Base-by-base conservation (phyloP, 1,140 invertebrate genomes). In the Pseudomyrmex flavicornis region DNA sequence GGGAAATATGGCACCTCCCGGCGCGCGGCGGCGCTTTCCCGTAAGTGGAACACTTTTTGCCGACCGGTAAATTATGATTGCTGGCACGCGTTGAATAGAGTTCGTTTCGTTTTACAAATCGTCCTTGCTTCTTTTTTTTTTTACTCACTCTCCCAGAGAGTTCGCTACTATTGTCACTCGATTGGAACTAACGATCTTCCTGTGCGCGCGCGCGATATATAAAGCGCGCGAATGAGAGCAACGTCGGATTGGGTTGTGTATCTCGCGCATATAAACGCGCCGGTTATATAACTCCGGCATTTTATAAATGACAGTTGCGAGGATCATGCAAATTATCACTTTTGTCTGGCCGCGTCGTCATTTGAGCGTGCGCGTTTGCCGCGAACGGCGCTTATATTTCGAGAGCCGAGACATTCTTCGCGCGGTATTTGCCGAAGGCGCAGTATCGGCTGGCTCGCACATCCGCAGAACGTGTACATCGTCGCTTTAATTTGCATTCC, bases 401-500 rank as follows among this genome's bases (percentile, higher is more conserved):
- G 17, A 17, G 17, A 17, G 17, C 17, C 17, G 17, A 17, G 17
- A 72, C 22, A 70, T 17, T n/a, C n/a, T 72, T 59, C 66, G 66
- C n/a, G n/a, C 12, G 26, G 17, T 35, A 54, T 72, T 80, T 66
- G 66, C 22, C 35, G 72, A 52, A 80, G 46, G 66, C 76, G 46
- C 50, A 17, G 52, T 54, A 83, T 86, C 72, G 72, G 75, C 70
- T 86, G 72, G 75, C 70, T 86, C 58, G 82, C 79, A 63, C 84
- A 26, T 69, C 66, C 82, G 56, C 56, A 22, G 52, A 35, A 35
- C 35, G 35, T 61, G 80, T 72, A 73, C 76, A 84, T 68, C 26
- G 86, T 75, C 72, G 87, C 65, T 87, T 86, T 90, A 90, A 93
- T 93, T 92, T 93, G 89, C 90, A 93, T 93, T 91, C 87, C 85